Conservation (phyloP, 2,113 vertebrate species). For the Oncorhynchus masou region DNA sequence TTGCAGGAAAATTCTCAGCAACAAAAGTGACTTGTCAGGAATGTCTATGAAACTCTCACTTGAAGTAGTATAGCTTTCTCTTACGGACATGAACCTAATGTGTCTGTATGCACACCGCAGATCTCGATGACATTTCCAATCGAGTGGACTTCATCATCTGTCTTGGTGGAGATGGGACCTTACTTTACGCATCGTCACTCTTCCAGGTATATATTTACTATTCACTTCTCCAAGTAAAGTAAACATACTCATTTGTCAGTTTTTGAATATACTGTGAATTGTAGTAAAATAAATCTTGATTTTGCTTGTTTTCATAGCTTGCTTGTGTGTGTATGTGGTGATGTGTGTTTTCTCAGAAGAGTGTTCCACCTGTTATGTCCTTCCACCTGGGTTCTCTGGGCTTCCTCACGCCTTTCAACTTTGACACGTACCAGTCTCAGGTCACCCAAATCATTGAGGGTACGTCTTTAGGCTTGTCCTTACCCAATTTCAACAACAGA, state of each 20-base stretch:
- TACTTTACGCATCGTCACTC: conserved; percentile 80
- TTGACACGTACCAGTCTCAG: conserved; percentile 77
- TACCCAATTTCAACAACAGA: neutral
- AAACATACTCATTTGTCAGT: neutral
- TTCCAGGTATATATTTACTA: conserved; percentile 77
- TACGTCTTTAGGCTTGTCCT: conserved; percentile 26
- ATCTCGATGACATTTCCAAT: conserved; percentile 82
- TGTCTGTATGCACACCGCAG: conserved; percentile 53
- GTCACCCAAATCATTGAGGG: conserved; percentile 80
- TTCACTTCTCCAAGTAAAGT: conserved; percentile 68
- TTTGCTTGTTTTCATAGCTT: neutral
- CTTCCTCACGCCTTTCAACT: conserved; percentile 80
- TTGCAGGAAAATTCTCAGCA: too few species aligned
- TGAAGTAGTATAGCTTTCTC: neutral
- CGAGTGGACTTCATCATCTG: conserved; percentile 81
- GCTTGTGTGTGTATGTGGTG: neutral
- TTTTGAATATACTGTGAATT: neutral
- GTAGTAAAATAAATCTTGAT: neutral
- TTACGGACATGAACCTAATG: neutral
- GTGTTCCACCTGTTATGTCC: conserved; percentile 81
- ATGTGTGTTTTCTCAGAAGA: conserved; percentile 57
- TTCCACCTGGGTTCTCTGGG: conserved; percentile 80
- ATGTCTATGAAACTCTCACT: neutral
- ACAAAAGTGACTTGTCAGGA: neutral
- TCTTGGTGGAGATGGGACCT: conserved; percentile 79